A percentile compares a stretch with the other conserved stretches of the same genome.
These are phyloP conservation scores for Cyanoderma ruficeps DNA, from an alignment of 2,113 vertebrate species.

Conservation along the genomic window DNA sequence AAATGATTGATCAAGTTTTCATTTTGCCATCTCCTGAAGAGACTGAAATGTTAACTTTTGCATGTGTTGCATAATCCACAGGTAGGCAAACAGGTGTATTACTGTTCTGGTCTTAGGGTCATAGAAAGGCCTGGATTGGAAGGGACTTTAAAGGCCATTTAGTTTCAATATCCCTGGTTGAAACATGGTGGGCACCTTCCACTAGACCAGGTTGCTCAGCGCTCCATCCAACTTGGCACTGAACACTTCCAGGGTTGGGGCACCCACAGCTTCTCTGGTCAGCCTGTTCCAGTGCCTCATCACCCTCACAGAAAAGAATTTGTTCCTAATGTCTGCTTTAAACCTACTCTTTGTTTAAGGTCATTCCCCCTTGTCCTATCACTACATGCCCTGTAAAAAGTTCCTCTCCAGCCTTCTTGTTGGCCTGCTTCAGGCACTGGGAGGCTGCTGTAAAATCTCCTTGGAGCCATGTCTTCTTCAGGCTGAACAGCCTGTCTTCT, in stretches of 20 bases:
- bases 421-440: accelerated
- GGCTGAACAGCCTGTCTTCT: background rate
- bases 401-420: background rate
- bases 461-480: background rate
- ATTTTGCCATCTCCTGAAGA: background rate
- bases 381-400: background rate
- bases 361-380: background rate
- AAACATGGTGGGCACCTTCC: background rate
- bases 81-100: background rate
- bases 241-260: background rate
- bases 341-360: background rate
- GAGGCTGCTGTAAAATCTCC: background rate
- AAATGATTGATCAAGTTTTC: background rate
- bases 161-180: background rate
- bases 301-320: background rate
- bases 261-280: background rate
- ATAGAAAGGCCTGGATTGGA: background rate
- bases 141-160: background rate
- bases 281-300: background rate
- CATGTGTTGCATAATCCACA: background rate
- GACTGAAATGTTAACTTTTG: background rate
- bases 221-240: background rate
- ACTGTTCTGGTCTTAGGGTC: background rate
- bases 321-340: accelerated
- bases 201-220: background rate